A percentile compares a stretch with the other conserved stretches of the same genome.
phyloP scores from a whole-genome alignment of 2,888 invertebrate species.

The Cheilosia scutellata region DNA sequence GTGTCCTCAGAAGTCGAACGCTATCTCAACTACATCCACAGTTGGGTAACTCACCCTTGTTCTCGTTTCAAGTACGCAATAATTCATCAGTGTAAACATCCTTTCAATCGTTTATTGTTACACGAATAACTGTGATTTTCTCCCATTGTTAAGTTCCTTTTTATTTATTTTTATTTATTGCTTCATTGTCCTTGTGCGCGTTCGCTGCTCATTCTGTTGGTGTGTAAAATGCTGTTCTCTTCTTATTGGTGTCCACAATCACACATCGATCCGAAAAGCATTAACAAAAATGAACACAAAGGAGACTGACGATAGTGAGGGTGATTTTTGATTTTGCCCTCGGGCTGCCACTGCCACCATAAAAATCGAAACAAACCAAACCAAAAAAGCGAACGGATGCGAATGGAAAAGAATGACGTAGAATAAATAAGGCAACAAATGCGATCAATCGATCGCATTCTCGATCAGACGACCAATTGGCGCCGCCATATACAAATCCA shows the following conservation, averaged over 20 bases:
- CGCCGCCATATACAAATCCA: conserved; percentile 59
- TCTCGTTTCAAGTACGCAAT: conserved; percentile 56
- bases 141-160: conserved; percentile 50
- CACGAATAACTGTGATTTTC: conserved; percentile 71
- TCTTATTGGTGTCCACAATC: conserved; percentile 60
- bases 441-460: conserved; percentile 69
- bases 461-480: conserved; percentile 69
- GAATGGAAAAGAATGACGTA: conserved; percentile 47
- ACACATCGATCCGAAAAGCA: conserved; percentile 42
- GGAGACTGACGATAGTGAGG: conserved; percentile 27
- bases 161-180: conserved; percentile 56
- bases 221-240: conserved; percentile 61
- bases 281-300: conserved; percentile 39
- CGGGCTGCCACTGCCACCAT: conserved; percentile 10
- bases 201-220: conserved; percentile 27
- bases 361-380: conserved; percentile 13
- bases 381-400: conserved; percentile 39
- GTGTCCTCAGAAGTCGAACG: background rate
- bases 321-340: conserved; percentile 49
- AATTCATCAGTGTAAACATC: conserved; percentile 71
- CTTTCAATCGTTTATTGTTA: conserved; percentile 69
- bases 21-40: background rate
- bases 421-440: conserved; percentile 53
- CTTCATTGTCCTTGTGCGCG: conserved; percentile 61
- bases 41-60: conserved; percentile 15